Base-by-base conservation (phyloP, 2,888 invertebrate species). In the Ypsolopha sequella region DNA sequence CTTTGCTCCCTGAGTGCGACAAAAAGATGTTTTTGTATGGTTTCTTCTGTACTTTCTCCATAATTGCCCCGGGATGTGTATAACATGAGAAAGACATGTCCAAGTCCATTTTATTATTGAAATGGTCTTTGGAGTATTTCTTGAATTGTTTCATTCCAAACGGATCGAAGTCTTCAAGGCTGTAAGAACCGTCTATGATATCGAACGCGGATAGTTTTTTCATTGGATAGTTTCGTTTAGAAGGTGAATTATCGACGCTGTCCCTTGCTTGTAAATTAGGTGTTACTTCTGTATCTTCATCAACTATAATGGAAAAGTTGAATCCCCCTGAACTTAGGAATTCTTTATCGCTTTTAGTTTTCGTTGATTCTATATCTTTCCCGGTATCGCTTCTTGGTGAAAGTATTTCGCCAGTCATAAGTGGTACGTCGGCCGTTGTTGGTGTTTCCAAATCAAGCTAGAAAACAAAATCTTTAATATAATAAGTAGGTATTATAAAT, bases 361-460 rank as follows among this genome's bases (percentile, higher is more conserved):
- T 68, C 0, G 52, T 61, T 0, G 69, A 60, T 35, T 73, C 73
- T 8, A 68, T 53, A 1, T 76, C 74, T 62, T 74, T 76, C 56
- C 63, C 61, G 11, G 58, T 57, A 56, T 81, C 81, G 53, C 72
- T 78, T 54, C 62, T 62, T 1, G 86, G 78, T 6, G 85, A 76
- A 52, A 78, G 76, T 8, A 73, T 59, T 7, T 79, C 80, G 36
- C 73, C 66, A 0, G 79, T 74, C 34, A 75, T 60, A 1, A 71
- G 57, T 0, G 78, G 89, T 11, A 85, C 61, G 14, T 87, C 87
- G 1, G 82, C 82, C 36, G 87, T 87, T 3, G 86, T 85, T 8
- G 87, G 87, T 2, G 87, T 87, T 75, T 87, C 87, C 41, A 87
- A 59, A 54, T 87, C 86, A 13, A 87, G 70, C 87, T 87, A 58